Percentiles rank a stretch among this genome's conserved stretches.
phyloP scores from a whole-genome alignment of 1,140 invertebrate genomes.

The Drosophila navojoa region DNA sequence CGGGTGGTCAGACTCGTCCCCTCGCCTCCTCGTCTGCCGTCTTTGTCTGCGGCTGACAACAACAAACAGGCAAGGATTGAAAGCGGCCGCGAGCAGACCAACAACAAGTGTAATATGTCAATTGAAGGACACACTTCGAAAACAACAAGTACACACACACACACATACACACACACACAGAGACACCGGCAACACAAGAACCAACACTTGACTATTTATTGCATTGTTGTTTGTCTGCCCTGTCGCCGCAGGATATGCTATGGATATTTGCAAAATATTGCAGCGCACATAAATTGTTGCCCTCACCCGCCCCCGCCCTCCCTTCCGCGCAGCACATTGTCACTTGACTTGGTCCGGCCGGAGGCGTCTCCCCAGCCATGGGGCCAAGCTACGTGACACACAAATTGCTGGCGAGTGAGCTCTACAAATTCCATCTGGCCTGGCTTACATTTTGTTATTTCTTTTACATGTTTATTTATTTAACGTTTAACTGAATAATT shows the following conservation, averaged over 20 bases:
- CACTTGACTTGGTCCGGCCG: conserved; percentile 14
- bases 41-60: conserved; percentile 50
- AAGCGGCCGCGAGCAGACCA: conserved; percentile 54
- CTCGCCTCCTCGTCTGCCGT: neutral
- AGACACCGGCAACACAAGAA: conserved; percentile 19
- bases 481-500: conserved; percentile 1
- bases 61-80: conserved; percentile 55
- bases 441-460: conserved; percentile 1
- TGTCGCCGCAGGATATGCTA: conserved; percentile 80
- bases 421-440: conserved; percentile 17
- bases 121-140: conserved; percentile 74
- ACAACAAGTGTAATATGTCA: conserved; percentile 81
- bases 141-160: conserved; percentile 11
- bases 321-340: conserved; percentile 27
- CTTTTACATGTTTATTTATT: conserved; percentile 7
- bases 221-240: conserved; percentile 67
- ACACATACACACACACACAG: conserved; percentile 13
- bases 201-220: conserved; percentile 71
- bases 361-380: conserved; percentile 9
- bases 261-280: conserved; percentile 81
- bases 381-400: conserved; percentile 64
- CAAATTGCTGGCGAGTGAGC: conserved; percentile 24
- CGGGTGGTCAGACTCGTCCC: neutral
- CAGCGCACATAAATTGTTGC: conserved; percentile 76
- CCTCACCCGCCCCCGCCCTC: neutral